Conservation (phyloP, 1,140 invertebrate genomes). For the Megalonaias nervosa region DNA sequence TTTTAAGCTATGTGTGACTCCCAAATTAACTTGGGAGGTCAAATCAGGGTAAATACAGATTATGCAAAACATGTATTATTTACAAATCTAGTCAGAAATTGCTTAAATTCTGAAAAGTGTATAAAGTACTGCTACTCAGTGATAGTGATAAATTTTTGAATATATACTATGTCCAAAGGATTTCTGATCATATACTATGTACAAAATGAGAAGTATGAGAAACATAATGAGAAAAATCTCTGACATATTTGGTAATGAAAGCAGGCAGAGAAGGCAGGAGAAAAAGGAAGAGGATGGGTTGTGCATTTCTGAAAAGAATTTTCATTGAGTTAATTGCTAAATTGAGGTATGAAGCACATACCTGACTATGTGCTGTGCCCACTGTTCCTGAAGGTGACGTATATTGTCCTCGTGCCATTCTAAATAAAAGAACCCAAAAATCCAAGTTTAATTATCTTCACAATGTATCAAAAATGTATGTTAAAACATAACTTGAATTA, state of each 20-base stretch:
- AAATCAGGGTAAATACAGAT: neutral
- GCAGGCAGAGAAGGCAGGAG: neutral
- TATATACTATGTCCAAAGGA: too few species aligned
- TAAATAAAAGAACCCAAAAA: constrained; percentile 31
- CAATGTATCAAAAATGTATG: too few species aligned
- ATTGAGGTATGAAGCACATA: constrained; percentile 68
- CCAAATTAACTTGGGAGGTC: neutral
- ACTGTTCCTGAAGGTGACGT: constrained; percentile 80
- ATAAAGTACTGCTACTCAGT: too few species aligned
- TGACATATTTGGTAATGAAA: neutral
- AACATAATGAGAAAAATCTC: neutral
- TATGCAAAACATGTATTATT: neutral
- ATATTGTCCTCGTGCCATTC: constrained; percentile 83
- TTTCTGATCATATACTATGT: neutral
- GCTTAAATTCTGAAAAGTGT: neutral
- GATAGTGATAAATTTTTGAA: too few species aligned
- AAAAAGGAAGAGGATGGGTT: neutral
- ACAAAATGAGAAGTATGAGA: neutral
- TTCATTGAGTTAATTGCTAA: neutral
- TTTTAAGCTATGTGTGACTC: neutral
- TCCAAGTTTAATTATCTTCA: too few species aligned
- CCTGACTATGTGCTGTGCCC: constrained; percentile 83
- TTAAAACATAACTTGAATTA: too few species aligned
- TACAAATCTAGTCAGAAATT: constrained; percentile 5
- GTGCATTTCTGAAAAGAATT: neutral